A percentile compares a stretch with the other conserved stretches of the same genome.
Evolutionary conservation across 2,113 vertebrate genomes (phyloP).

Genomic region (Thryonomys swinderianus): DNA sequence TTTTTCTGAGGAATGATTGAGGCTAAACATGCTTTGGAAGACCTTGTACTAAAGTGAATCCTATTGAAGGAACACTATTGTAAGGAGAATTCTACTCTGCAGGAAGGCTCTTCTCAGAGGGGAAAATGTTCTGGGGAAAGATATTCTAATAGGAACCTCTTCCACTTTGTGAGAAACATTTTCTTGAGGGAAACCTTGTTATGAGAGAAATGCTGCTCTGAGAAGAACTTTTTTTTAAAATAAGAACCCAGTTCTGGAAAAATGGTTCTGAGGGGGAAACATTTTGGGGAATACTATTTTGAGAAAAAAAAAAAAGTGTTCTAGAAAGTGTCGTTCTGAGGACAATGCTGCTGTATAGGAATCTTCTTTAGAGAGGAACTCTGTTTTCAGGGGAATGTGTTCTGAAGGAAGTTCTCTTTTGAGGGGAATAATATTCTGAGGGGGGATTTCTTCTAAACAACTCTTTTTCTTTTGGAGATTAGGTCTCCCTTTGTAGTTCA

Average conservation of each 20-base stretch:
- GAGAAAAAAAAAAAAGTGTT: no score
- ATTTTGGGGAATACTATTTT: neutral
- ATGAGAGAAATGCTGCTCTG: neutral
- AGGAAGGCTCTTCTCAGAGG: neutral
- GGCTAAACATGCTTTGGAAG: neutral
- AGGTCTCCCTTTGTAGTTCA: no score
- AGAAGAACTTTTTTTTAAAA: neutral
- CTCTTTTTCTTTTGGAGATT: no score
- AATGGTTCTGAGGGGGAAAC: neutral
- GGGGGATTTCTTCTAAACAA: neutral
- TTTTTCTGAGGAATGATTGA: neutral
- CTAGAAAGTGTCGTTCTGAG: neutral
- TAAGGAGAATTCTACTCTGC: neutral
- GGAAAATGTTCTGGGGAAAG: neutral
- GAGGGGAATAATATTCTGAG: neutral
- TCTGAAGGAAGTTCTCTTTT: neutral
- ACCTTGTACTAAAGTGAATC: neutral
- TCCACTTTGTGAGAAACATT: neutral
- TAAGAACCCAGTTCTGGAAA: neutral
- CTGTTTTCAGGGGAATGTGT: neutral
- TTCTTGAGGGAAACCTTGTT: neutral
- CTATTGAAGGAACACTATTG: neutral
- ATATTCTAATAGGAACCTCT: neutral
- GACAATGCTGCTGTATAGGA: neutral
- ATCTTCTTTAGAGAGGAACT: neutral